phyloP scores from a whole-genome alignment of 1,140 invertebrate species.

The Achroia grisella region DNA sequence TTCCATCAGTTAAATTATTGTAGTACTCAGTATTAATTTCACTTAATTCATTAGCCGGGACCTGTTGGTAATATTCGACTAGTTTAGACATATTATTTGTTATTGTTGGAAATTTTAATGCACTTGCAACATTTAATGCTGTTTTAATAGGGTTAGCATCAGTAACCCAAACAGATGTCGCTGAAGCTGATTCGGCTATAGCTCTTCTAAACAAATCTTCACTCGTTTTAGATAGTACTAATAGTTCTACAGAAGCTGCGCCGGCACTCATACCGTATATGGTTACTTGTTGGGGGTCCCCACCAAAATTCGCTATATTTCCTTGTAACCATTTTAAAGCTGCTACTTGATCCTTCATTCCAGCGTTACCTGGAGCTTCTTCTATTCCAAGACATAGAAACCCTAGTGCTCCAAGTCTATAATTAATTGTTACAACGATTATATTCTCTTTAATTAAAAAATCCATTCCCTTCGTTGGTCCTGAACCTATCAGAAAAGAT shows the following conservation, averaged over 20 bases:
- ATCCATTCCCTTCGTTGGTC: slow-evolving; percentile 53
- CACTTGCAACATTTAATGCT: slow-evolving; percentile 68
- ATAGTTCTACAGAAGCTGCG: slow-evolving; percentile 37
- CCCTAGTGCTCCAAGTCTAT: slow-evolving; percentile 66
- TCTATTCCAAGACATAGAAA: slow-evolving; percentile 75
- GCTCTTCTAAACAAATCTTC: slow-evolving; percentile 75
- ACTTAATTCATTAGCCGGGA: slow-evolving; percentile 10
- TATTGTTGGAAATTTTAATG: slow-evolving; percentile 60
- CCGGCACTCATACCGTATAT: slow-evolving; percentile 61
- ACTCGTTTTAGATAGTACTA: slow-evolving; percentile 33
- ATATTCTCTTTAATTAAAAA: slow-evolving; percentile 67
- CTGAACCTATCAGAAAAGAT: slow-evolving; percentile 72
- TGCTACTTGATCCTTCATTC: slow-evolving; percentile 71
- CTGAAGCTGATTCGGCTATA: slow-evolving; percentile 76
- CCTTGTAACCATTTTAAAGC: slow-evolving; percentile 74
- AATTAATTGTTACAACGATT: slow-evolving; percentile 71
- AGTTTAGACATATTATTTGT: slow-evolving; percentile 51
- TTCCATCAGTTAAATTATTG: slow-evolving; percentile 15
- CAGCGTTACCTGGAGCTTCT: slow-evolving; percentile 55
- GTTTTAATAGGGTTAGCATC: slow-evolving; percentile 64
- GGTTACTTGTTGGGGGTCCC: slow-evolving; percentile 56
- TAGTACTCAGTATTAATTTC: slow-evolving; percentile 9
- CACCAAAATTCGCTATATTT: slow-evolving; percentile 73
- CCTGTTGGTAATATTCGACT: slow-evolving; percentile 6
- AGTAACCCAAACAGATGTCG: slow-evolving; percentile 75